phyloP scores from a whole-genome alignment of 1,140 invertebrate species.

The Hyposmocoma kahamanoa region DNA sequence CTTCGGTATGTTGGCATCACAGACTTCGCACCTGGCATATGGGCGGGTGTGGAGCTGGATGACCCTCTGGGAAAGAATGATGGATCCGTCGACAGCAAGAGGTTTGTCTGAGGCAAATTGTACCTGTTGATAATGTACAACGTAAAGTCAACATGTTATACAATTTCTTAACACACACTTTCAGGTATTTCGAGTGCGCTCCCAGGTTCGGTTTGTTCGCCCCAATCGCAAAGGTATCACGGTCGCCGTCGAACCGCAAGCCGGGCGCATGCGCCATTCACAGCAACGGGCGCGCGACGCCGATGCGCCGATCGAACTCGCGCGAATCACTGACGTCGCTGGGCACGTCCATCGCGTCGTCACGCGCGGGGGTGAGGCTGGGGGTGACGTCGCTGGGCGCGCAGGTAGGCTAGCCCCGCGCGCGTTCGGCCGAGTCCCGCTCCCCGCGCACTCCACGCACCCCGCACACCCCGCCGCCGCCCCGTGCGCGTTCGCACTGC shows the following conservation, averaged over 20 bases:
- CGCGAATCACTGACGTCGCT: conserved; percentile 89
- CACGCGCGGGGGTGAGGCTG: conserved; percentile 74
- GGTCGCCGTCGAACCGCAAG: conserved; percentile 84
- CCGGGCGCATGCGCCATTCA: conserved; percentile 78
- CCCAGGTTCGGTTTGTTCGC: conserved; percentile 95
- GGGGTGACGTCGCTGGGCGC: conserved; percentile 80
- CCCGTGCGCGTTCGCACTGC: conserved; percentile 35
- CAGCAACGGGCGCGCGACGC: conserved; percentile 74
- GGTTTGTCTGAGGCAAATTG: conserved; percentile 60
- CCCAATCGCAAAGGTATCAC: conserved; percentile 88
- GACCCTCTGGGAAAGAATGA: conserved; percentile 97
- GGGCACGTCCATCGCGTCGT: conserved; percentile 80
- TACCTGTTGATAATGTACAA: background rate
- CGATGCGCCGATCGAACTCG: conserved; percentile 84
- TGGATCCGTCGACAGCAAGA: conserved; percentile 91
- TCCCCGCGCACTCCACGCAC: conserved; percentile 29
- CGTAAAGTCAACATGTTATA: too few species aligned
- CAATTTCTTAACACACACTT: conserved; percentile 40
- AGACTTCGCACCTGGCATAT: conserved; percentile 92
- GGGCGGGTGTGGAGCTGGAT: conserved; percentile 96
- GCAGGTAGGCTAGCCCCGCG: conserved; percentile 81
- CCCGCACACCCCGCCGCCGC: conserved; percentile 20
- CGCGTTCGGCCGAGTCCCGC: conserved; percentile 62
- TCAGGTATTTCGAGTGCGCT: conserved; percentile 95
- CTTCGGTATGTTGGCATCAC: conserved; percentile 89